phyloP scores from a whole-genome alignment of 2,888 invertebrate genomes.

The Macroteleia sp. region DNA sequence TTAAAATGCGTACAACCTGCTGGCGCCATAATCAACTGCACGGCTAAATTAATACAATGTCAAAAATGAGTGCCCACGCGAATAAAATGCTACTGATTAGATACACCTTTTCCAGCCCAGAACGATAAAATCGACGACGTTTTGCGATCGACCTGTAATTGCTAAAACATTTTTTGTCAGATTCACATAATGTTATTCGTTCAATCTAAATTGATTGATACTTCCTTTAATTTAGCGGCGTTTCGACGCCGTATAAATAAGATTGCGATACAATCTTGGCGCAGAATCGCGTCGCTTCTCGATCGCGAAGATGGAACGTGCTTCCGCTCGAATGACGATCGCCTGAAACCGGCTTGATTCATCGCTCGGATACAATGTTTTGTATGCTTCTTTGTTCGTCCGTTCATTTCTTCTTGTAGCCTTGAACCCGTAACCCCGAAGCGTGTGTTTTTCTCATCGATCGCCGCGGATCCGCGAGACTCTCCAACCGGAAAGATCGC shows the following conservation, averaged over 20 bases:
- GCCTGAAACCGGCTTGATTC: constrained; percentile 64
- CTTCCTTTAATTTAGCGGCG: constrained; percentile 46
- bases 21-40: neutral
- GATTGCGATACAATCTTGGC: constrained; percentile 39
- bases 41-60: neutral
- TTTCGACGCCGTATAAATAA: constrained; percentile 50
- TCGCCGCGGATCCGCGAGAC: constrained; percentile 48
- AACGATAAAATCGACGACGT: constrained; percentile 16
- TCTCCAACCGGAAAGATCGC: constrained; percentile 63
- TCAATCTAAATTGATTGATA: constrained; percentile 44
- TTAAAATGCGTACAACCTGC: neutral
- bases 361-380: constrained; percentile 57
- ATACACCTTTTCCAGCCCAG: neutral
- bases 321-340: constrained; percentile 67
- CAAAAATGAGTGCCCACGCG: neutral
- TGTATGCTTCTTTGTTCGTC: constrained; percentile 53
- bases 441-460: constrained; percentile 55
- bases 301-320: constrained; percentile 63
- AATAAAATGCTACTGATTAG: constrained; percentile 2
- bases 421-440: constrained; percentile 63
- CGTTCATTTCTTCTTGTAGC: constrained; percentile 64
- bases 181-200: constrained; percentile 18
- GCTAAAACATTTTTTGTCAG: constrained; percentile 4
- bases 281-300: constrained; percentile 25
- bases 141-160: constrained; percentile 9